Base-by-base conservation (phyloP, 2,888 invertebrate species). In the Rotaria sp. region DNA sequence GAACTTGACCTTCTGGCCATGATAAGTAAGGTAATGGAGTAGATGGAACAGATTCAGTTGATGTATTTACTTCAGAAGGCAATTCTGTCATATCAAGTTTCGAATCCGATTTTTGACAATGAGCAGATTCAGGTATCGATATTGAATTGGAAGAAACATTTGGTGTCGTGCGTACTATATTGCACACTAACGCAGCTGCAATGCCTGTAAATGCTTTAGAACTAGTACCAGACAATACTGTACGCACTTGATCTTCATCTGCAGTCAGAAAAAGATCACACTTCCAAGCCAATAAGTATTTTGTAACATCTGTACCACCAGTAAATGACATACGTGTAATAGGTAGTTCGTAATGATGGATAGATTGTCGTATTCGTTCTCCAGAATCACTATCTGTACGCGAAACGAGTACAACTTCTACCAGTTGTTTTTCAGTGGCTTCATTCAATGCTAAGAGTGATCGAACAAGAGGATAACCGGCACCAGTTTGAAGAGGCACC, bases 1-100 rank as follows among this genome's bases (percentile, higher is more conserved):
- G 74, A 35, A 74, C 74, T 74, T 74, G 74, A 74, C 24, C 74
- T 24, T 35, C 30, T 74, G 74, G 38, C 74, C 74, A 74, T 74
- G 35, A 38, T 38, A 11, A 26, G 1, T 11, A 21, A 38, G 3
- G 2, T 21, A 8, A 21, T 8, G 74, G 15, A 21, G 38, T 4
- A 74, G 21, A 50, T 50, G 15, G 15, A 50, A 13, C 50, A 50
- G 18, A 3, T 3, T 50, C 3, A 18, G 18, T 50, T 18, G 15
- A 18, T 50, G 15, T 10, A 50, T 50, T 50, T 50, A 18, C 50
- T 50, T 50, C 50, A 18, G 50, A 4, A 18, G 50, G 18, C 3
- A 18, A 18, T 18, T 13, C 3, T 50, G 50, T 18, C 3, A 15
- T 50, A 18, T 50, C 50, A 50, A 3, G 3, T 0, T 50, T 50